Base-by-base conservation (phyloP, 2,797 vertebrate genomes). In the Centroberyx gerrardi region DNA sequence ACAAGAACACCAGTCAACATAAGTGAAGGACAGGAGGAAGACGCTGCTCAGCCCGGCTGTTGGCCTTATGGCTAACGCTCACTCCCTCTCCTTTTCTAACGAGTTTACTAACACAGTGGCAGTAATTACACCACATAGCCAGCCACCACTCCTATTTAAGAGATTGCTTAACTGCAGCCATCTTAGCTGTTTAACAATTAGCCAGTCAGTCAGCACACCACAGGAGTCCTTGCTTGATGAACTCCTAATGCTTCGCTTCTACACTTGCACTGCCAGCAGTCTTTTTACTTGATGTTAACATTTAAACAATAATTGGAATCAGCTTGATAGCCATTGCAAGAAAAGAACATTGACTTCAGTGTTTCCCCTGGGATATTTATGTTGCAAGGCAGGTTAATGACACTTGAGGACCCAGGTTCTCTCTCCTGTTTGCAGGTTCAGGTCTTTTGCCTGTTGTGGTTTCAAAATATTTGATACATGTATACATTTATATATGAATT, bases 101-200 rank as follows among this genome's bases (percentile, higher is more conserved):
- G 53, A 40, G 74, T 90, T 84, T 81, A 74, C 80, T 55, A 76
- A 77, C 80, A 81, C 74, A 52, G 44, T 59, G 60, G 55, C 74
- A 62, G 42, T 84, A 86, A 82, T 78, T 81, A 69, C 59, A 78
- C 36, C 27, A 62, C 29, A 9, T 17, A 77, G 54, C 72, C 15
- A 77, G 54, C 72, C 72, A 59, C 66, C 54, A 27, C 68, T 48
- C 28, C 52, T 63, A 74, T 80, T 85, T 58, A 79, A 38, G 58
- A 84, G 68, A 77, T 71, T 44, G 71, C 70, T 86, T 89, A 92
- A 92, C 90, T 81, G 81, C 55, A 83, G 67, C 58, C 3, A 3
- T 55, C 15, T 0, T 1, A 44, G 74, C 68, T 70, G 72, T 88
- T 86, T 55, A 81, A 76, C 73, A 58, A 86, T 84, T 63, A 81